Percentiles rank a stretch among this genome's conserved stretches.
Conservation (phyloP, 1,140 invertebrate species). For the Neuroterus valhalla region DNA sequence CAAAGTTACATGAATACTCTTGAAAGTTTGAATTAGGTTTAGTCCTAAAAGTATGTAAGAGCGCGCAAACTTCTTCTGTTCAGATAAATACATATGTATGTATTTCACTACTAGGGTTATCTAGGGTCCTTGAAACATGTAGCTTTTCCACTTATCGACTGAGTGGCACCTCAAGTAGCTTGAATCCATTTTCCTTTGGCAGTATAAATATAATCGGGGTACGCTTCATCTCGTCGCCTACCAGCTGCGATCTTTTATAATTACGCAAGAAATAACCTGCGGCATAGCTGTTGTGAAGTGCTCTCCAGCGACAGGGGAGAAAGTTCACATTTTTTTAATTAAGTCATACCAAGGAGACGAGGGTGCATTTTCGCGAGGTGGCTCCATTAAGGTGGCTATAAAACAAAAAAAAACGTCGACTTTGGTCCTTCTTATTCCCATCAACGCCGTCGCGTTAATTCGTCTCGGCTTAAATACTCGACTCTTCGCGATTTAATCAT, state of each 20-base stretch:
- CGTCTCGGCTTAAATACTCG: conserved; percentile 16
- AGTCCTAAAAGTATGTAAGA: no score
- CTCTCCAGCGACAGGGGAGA: conserved; percentile 67
- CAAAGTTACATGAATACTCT: no score
- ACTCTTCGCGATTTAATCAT: conserved; percentile 11
- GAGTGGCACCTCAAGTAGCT: conserved; percentile 44
- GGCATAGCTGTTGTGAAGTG: conserved; percentile 61
- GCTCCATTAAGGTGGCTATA: conserved; percentile 59
- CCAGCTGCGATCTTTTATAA: conserved; percentile 68
- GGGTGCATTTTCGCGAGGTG: conserved; percentile 59
- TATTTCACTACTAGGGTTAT: no score
- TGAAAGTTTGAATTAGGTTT: no score
- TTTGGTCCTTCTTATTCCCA: conserved; percentile 13
- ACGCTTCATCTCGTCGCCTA: conserved; percentile 41
- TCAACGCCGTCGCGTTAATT: conserved; percentile 18
- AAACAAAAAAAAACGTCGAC: conserved; percentile 13
- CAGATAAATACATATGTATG: no score
- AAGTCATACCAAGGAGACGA: conserved; percentile 57
- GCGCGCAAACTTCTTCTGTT: no score
- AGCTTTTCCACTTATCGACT: neutral
- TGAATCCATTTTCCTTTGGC: conserved; percentile 49
- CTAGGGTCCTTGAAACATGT: no score
- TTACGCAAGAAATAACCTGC: conserved; percentile 64
- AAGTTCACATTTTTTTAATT: conserved; percentile 76
- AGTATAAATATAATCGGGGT: conserved; percentile 44